These are phyloP conservation scores for Hydractinia echinata DNA, from an alignment of 30 jellyfish, hydroid and myxozoan species.

Conservation along the genomic window DNA sequence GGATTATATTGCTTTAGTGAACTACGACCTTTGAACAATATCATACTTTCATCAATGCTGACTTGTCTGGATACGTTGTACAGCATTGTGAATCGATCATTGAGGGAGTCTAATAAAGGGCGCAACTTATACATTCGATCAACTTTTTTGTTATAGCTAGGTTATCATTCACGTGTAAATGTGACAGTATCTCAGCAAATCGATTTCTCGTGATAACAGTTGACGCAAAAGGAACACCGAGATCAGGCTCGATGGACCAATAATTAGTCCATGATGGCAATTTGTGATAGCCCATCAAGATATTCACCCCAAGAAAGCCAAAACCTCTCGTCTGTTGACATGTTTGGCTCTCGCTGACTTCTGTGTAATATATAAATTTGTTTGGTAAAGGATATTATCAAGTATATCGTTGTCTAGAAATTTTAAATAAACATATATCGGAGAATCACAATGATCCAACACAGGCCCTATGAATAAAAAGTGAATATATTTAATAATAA, in stretches of 20 bases:
- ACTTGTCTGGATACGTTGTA: conserved; percentile 44
- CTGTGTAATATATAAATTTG: conserved; percentile 50
- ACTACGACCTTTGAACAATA: conserved; percentile 63
- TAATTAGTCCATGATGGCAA: conserved; percentile 48
- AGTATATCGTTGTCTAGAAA: conserved; percentile 39
- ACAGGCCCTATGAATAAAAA: too few relatives aligned
- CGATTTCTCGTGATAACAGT: conserved; percentile 39
- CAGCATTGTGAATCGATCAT: conserved; percentile 53
- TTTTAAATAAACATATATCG: conserved; percentile 17
- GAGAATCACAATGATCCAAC: conserved; percentile 38
- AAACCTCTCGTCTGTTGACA: conserved; percentile 29
- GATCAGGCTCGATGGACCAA: conserved; percentile 60
- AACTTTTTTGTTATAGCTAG: conserved; percentile 52
- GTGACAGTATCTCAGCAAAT: conserved; percentile 42
- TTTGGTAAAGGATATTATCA: conserved; percentile 45
- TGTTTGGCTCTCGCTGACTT: conserved; percentile 15
- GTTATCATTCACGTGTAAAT: conserved; percentile 61
- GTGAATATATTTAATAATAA: too few relatives aligned
- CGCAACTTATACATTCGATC: conserved; percentile 52
- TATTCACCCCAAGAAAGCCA: conserved; percentile 51
- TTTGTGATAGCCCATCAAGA: conserved; percentile 57
- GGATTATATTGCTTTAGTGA: conserved; percentile 74
- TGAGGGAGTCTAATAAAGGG: conserved; percentile 25
- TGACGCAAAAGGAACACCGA: conserved; percentile 54
- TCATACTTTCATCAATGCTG: conserved; percentile 75